Conservation (phyloP, 2,113 vertebrate species). For the Thamnaconus septentrionalis region DNA sequence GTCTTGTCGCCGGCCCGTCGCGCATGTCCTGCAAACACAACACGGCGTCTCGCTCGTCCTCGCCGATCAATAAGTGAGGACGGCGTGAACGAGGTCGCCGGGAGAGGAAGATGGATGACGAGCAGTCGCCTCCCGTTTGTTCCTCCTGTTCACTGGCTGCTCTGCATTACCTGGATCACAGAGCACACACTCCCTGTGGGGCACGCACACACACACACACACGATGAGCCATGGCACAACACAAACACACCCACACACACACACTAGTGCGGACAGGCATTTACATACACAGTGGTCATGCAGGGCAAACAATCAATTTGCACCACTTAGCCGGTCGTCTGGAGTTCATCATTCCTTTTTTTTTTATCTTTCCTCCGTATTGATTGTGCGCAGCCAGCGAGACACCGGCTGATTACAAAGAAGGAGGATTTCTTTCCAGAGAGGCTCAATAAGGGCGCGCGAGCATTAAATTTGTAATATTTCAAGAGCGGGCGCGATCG, state of each 20-base stretch:
- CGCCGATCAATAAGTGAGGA: constrained; percentile 70
- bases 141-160: constrained; percentile 47
- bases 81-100: constrained; percentile 34
- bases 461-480: not conserved
- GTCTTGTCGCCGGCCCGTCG: constrained; percentile 54
- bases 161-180: constrained; percentile 77
- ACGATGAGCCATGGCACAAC: constrained; percentile 5
- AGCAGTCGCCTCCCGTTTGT: constrained; percentile 58
- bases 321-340: constrained; percentile 40
- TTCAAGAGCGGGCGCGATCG: not conserved
- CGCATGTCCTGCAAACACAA: constrained; percentile 50
- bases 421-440: not conserved
- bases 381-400: constrained; percentile 27
- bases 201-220: constrained; percentile 21
- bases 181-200: constrained; percentile 71
- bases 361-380: constrained; percentile 45
- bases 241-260: constrained; percentile 3
- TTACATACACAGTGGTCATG: constrained; percentile 35
- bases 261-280: constrained; percentile 23
- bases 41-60: constrained; percentile 23
- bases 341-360: constrained; percentile 42
- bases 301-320: constrained; percentile 53
- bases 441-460: not conserved
- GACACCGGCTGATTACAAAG: not conserved
- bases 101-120: constrained; percentile 71